Base-by-base conservation (phyloP, 2,113 vertebrate species). In the Narcine bancroftii region DNA sequence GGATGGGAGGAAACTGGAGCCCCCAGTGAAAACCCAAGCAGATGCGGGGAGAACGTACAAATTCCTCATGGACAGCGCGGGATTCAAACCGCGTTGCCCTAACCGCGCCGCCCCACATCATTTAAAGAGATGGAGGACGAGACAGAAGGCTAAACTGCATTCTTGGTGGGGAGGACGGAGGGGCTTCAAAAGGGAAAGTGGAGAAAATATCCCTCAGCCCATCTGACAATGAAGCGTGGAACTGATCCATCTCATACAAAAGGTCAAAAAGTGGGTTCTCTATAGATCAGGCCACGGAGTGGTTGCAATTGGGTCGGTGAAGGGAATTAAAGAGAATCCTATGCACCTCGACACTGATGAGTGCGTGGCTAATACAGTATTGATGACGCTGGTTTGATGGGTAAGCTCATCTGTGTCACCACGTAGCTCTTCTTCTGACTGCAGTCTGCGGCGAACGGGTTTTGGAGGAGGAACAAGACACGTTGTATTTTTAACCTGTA, bases 391-490 rank as follows among this genome's bases (percentile, higher is more conserved):
- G 92, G 97, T 95, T 95, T 99, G 99, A 94, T 97, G 98, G 2
- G 97, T 95, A 92, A 96, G 97, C 69, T 97, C 98, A 94, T 99
- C 98, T 39, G 95, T 95, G 94, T 99, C 98, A 2, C 97, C 97
- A 94, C 96, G 96, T 33, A 99, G 96, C 93, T 99, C 99, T 93
- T 99, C 99, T 94, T 99, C 99, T 10, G 99, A 99, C 95, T 99
- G 99, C 96, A 99, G 96, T 95, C 98, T 97, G 94, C 99, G 97
- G 81, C 98, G 97, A 87, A 99, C 96, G 79, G 98, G 98, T 95
- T 99, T 99, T 92, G 98, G 98, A 65, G 99, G 99, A 92, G 99
- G 99, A 93, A 97, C 99, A 93, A 99, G 96, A 4, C 98, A 98
- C 33, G 97, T 97, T 33, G 97, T 97, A 92, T 96, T 96, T 96